Base-by-base conservation (phyloP, 2,797 vertebrate species). In the Anisognathus igniventris region DNA sequence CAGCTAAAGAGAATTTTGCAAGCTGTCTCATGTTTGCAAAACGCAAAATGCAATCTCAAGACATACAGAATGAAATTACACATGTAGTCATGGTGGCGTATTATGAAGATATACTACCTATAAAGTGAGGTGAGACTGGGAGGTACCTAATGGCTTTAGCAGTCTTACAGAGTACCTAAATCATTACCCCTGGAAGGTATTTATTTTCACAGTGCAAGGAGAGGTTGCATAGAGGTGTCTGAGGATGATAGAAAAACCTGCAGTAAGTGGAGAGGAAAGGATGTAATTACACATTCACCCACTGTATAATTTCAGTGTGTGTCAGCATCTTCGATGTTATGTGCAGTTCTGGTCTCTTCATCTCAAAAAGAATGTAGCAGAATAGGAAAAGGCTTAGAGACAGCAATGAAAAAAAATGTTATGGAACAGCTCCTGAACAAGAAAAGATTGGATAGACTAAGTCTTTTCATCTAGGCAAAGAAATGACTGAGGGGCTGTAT, bases 231-330 rank as follows among this genome's bases (percentile, higher is more conserved):
- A 83, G 45, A 64, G 30, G 31, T 72, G 44, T 75, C 79, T 85
- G 40, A 79, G 39, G 22, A 70, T 70, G 82, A 92, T 19, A 87
- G 58, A 72, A 93, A 90, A 86, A 88, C 56, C 87, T 92, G 33
- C 33, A 74, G 58, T 64, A 90, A 91, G 65, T 66, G 50, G 60
- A 85, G 66, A 83, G 42, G 80, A 88, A 84, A 91, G 39, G 64
- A 82, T 83, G 75, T 89, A 91, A 95, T 93, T 91, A 87, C 79
- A 79, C 61, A 89, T 89, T 95, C 84, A 93, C 76, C 57, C 75
- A 35, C 72, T 50, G 68, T 77, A 86, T 95, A 95, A 95, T 91
- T 95, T 93, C 89, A 64, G 48, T 57, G 44, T 77, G 45, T 91
- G 91, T 94, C 95, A 96, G 81, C 90, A 92, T 77, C 72, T 86